Evolutionary conservation across 2,888 invertebrate genomes (phyloP).

Genomic region (Eulithis prunata): DNA sequence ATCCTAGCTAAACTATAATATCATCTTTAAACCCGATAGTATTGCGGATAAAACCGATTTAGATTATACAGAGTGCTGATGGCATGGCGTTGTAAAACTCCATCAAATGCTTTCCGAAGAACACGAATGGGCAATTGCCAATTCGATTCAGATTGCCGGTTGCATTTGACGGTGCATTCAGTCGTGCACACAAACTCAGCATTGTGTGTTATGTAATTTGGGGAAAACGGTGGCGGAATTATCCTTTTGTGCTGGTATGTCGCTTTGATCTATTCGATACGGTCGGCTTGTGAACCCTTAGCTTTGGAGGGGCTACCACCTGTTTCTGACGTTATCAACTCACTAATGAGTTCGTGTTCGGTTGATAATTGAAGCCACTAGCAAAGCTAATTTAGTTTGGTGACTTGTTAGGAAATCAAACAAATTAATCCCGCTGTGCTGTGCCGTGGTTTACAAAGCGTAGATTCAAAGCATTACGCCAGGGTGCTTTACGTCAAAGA

Average conservation of each 20-base stretch:
- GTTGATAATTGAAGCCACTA: neutral
- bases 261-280: slow-evolving; percentile 14
- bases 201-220: slow-evolving; percentile 11
- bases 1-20: no score
- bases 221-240: slow-evolving; percentile 9
- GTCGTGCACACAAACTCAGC: slow-evolving; percentile 16
- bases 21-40: neutral
- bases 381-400: neutral
- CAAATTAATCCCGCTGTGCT: neutral
- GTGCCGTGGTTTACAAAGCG: neutral
- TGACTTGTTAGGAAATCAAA: neutral
- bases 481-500: neutral
- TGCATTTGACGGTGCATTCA: slow-evolving; percentile 15
- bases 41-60: neutral
- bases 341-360: slow-evolving; percentile 1
- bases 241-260: slow-evolving; percentile 8
- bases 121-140: slow-evolving; percentile 8
- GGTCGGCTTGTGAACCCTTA: neutral
- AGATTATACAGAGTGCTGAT: neutral
- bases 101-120: neutral
- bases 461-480: neutral
- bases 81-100: neutral
- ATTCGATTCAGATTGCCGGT: slow-evolving; percentile 11
- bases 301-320: neutral
- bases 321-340: slow-evolving; percentile 7